phyloP scores from a whole-genome alignment of 2,797 vertebrate species.

The Sebastes itinus region DNA sequence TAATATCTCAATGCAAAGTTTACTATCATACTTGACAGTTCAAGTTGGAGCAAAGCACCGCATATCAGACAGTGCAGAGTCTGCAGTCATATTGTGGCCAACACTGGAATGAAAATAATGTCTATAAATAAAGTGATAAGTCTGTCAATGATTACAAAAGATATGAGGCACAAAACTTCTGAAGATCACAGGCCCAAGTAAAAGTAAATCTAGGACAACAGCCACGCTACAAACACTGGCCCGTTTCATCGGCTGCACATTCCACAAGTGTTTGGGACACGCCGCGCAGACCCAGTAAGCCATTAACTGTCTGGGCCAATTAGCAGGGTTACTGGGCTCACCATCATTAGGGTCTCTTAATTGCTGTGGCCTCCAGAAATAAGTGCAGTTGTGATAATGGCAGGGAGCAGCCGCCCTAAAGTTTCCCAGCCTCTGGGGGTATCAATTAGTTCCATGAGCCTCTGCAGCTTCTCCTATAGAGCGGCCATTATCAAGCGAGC shows the following conservation, averaged over 20 bases:
- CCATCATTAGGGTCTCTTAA: constrained; percentile 75
- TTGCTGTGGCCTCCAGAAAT: constrained; percentile 71
- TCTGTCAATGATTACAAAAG: constrained; percentile 19
- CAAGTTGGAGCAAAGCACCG: not conserved
- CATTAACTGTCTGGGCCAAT: constrained; percentile 77
- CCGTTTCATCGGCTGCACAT: constrained; percentile 64
- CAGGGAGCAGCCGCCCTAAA: constrained; percentile 49
- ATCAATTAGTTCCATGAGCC: constrained; percentile 65
- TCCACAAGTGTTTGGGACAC: constrained; percentile 68
- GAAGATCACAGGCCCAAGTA: not conserved
- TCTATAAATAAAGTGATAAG: not conserved
- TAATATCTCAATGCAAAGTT: not conserved
- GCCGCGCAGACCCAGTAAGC: constrained; percentile 54
- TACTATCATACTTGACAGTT: not conserved
- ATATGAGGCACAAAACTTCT: not conserved
- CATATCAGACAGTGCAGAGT: not conserved
- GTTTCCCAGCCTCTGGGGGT: constrained; percentile 66
- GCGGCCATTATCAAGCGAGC: constrained; percentile 34
- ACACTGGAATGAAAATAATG: not conserved
- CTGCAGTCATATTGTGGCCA: not conserved
- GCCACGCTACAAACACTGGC: constrained; percentile 33
- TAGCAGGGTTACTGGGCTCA: constrained; percentile 68
- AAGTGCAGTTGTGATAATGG: constrained; percentile 70
- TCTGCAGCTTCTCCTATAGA: constrained; percentile 44
- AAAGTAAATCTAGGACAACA: constrained; percentile 39